These are phyloP conservation scores for Folsomia manolachei DNA, from an alignment of 2,888 invertebrate genomes.

Conservation along the genomic window DNA sequence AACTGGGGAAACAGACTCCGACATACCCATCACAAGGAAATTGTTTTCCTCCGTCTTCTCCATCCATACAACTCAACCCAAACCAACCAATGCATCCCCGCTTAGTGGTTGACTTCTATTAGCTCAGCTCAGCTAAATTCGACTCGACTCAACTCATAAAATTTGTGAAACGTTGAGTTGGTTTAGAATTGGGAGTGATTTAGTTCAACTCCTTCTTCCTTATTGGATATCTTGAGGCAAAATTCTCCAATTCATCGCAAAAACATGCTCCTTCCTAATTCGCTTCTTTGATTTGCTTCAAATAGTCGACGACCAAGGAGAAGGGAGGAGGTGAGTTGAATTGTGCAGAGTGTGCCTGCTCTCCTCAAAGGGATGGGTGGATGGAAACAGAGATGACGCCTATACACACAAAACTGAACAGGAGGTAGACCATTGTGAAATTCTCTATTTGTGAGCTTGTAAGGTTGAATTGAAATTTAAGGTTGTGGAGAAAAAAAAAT, in stretches of 20 bases:
- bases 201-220: conserved; percentile 1
- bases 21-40: background rate
- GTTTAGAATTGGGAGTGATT: conserved; percentile 1
- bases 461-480: background rate
- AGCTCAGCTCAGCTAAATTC: background rate
- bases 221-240: background rate
- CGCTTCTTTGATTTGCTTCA: conserved; percentile 1
- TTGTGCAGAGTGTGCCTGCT: background rate
- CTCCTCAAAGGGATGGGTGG: background rate
- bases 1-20: background rate
- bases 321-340: background rate
- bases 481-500: background rate
- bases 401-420: too few species aligned
- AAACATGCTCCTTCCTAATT: background rate
- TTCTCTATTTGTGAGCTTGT: background rate
- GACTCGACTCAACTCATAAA: background rate
- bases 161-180: background rate
- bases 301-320: too few species aligned
- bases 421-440: background rate
- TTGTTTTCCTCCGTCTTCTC: background rate
- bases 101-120: conserved; percentile 5
- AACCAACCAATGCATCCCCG: too few species aligned
- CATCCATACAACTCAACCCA: background rate
- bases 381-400: too few species aligned
- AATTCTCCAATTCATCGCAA: conserved; percentile 1